Evolutionary conservation across 2,797 vertebrate species (phyloP), one percentile per base, ranked within the genome.

Genomic region (Lepilemur septentrionalis): DNA sequence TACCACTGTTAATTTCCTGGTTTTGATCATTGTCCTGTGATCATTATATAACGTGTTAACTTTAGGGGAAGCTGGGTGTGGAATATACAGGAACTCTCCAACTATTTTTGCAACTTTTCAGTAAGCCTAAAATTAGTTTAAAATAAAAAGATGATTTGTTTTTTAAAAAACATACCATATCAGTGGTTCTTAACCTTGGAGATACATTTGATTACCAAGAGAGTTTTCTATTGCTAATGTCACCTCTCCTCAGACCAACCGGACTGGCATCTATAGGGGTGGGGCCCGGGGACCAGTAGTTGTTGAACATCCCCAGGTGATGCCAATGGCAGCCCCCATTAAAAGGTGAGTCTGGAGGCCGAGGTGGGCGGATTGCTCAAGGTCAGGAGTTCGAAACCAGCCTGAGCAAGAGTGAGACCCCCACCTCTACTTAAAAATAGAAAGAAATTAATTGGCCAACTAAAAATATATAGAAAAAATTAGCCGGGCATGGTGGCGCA

Each of bases 41-140:
- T 69, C 55, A 38, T 63, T 69, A 18, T 32, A 38, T 43, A 38
- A 70, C 52, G 17, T 7, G 28, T n/a, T 61, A 18, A 3, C 41
- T 78, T 72, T 23, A 76, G n/a, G 61, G 69, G 65, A 78, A 48
- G 48, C 25, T 18, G 41, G 57, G n/a, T 10, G 5, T 52, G 11
- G 55, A 17, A 3, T 15, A 12, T 4, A 22, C 4, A 28, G 48
- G 50, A 85, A 93, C 46, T 12, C 50, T 13, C 7, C 38, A 65
- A 59, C 41, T 30, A 35, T 73, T 55, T 72, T 50, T 79, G 78
- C 32, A 61, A 52, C 22, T 67, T 93, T 75, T 69, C 57, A 48
- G 22, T 35, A 78, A 61, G 59, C 23, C 76, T 93, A 75, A 78
- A 87, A 90, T 91, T 48, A 81, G 65, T 41, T 76, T 94, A 85